Conservation (phyloP, 92 coral and sea anemone species). For the Paramuricea clavata region DNA sequence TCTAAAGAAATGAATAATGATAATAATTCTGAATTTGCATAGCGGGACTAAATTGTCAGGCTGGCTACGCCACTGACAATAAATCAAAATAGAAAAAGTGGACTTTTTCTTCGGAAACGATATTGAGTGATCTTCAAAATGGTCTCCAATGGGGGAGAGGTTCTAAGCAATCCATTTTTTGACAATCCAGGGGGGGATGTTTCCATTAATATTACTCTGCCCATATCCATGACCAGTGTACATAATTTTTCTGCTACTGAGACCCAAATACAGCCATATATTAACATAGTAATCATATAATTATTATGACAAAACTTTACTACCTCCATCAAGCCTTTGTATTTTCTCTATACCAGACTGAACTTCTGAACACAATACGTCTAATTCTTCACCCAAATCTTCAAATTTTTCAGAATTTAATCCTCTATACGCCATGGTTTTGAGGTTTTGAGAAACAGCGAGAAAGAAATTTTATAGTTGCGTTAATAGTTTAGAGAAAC, state of each 20-base stretch:
- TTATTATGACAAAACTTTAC: not conserved
- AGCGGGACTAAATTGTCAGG: too few species aligned
- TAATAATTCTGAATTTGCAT: too few species aligned
- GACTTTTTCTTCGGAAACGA: too few species aligned
- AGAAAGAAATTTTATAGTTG: not conserved
- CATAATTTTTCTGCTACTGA: not conserved
- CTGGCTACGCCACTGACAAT: too few species aligned
- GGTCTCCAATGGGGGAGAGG: too few species aligned
- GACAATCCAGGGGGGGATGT: too few species aligned
- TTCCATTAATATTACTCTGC: too few species aligned
- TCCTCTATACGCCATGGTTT: constrained; percentile 44
- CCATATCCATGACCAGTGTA: too few species aligned
- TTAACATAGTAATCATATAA: not conserved
- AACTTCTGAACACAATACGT: constrained; percentile 77
- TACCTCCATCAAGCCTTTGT: constrained; percentile 91
- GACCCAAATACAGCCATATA: not conserved
- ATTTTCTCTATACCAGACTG: constrained; percentile 79
- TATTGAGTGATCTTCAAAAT: too few species aligned
- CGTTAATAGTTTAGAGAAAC: not conserved
- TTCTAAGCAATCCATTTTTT: too few species aligned
- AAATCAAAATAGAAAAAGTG: too few species aligned
- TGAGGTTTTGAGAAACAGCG: not conserved
- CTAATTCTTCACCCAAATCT: constrained; percentile 92
- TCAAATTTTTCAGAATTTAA: constrained; percentile 97
- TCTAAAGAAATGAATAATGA: too few species aligned